Evolutionary conservation across 1,140 invertebrate species (phyloP), one percentile per base, ranked within the genome.

Genomic region (Dryas iulia): DNA sequence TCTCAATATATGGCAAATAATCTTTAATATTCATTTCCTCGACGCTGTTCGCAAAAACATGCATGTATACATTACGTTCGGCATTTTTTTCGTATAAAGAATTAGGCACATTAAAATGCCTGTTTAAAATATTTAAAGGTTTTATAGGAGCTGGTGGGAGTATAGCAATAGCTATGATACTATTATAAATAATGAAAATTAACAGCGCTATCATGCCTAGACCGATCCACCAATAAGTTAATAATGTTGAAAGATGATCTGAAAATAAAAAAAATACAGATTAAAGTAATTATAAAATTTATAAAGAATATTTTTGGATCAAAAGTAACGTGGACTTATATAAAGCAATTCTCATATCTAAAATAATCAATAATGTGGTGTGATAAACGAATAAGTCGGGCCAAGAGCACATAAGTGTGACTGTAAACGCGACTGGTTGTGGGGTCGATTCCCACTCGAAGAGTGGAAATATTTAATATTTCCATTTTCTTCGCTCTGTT

Each of bases 131-230:
- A 60, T 69, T 61, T 5, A 59, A 69, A 21, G 74, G 66, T 62
- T 73, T 82, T 26, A 35, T 47, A 12, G 78, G 66, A 1, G 68
- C 56, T 6, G 62, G n/a, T 30, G 84, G 79, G 39, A 86, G 56
- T 26, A 82, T 62, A 14, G 81, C 69, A 33, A 84, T 78, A 31
- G 77, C 71, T 47, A 83, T 65, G 11, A 88, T 65, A 35, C 77
- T 81, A 39, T 89, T 89, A 61, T 91, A 91, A 58, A 89, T 75
- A n/a, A 89, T 69, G 33, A 89, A 86, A 18, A 83, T 78, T 18
- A 71, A 78, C 7, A 91, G 28, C 21, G 74, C 78, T 25, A 89
- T 81, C 84, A 91, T 89, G 8, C 75, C 83, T 57, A 89, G 59
- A 28, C 77, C 86, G 61, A 89, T 75, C 87, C 87, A 91, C 84